Evolutionary conservation across 2,113 vertebrate genomes (phyloP).

Genomic region (Elanus axillaris): DNA sequence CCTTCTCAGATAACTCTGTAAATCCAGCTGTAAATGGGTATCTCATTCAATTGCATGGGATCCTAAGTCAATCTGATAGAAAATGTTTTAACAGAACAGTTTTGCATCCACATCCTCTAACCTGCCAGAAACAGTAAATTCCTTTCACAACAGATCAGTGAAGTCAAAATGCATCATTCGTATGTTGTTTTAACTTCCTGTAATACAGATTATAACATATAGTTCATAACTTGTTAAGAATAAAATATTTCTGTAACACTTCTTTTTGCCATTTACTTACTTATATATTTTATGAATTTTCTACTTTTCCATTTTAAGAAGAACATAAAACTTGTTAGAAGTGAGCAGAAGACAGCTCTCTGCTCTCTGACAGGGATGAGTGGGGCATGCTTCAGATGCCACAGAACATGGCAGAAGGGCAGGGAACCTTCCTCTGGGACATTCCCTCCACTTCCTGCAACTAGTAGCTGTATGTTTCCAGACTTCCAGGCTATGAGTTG

Average conservation of each 20-base stretch:
- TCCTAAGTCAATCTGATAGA: background rate
- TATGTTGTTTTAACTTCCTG: background rate
- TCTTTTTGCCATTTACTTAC: background rate
- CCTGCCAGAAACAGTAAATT: background rate
- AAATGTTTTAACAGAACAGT: background rate
- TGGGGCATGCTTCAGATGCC: background rate
- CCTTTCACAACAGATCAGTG: background rate
- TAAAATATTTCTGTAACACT: background rate
- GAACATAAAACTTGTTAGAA: background rate
- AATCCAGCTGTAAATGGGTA: background rate
- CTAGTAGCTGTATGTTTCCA: background rate
- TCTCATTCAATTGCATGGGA: background rate
- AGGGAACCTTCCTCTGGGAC: background rate
- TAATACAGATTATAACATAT: background rate
- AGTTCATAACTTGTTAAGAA: background rate
- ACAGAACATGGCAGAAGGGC: background rate
- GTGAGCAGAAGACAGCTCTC: background rate
- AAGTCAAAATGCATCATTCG: background rate
- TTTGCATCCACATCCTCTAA: background rate
- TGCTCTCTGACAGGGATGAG: background rate
- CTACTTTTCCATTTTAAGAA: background rate
- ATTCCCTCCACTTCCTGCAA: background rate
- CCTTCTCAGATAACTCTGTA: background rate
- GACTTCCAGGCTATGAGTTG: background rate
- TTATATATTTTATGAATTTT: background rate